Percentiles rank a stretch among this genome's conserved stretches.
Conservation (phyloP, 2,113 vertebrate genomes). For the Catharus fuscescens region DNA sequence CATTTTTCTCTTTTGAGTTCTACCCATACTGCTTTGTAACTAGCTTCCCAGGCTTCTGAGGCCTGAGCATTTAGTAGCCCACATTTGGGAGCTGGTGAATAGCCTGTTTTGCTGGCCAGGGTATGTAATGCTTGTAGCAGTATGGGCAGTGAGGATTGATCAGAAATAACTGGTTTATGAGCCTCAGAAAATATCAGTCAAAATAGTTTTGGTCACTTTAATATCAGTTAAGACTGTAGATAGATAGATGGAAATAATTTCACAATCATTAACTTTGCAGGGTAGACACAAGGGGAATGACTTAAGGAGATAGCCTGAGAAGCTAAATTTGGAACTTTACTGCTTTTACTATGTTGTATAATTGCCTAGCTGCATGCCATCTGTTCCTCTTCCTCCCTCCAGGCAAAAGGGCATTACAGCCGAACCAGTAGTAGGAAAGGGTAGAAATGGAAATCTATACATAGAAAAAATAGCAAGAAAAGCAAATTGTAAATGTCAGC, state of each 20-base stretch:
- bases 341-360: conserved; percentile 13
- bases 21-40: neutral
- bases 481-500: conserved; percentile 9
- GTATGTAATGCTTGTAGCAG: neutral
- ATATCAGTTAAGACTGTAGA: neutral
- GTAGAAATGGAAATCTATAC: neutral
- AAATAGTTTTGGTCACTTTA: neutral
- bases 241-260: neutral
- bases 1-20: conserved; percentile 26
- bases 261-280: neutral
- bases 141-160: neutral
- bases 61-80: neutral
- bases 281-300: neutral
- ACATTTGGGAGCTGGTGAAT: neutral
- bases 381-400: conserved; percentile 30
- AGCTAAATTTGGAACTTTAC: conserved; percentile 31
- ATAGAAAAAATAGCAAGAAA: conserved; percentile 5
- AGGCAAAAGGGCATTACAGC: conserved; percentile 37
- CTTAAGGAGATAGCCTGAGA: conserved; percentile 21
- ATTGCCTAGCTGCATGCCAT: conserved; percentile 30
- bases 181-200: neutral
- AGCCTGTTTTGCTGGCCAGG: neutral
- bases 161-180: neutral
- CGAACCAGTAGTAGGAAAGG: neutral
- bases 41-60: neutral